A percentile compares a stretch with the other conserved stretches of the same genome.
These are phyloP conservation scores for Pangasianodon gigas DNA, from an alignment of 2,113 vertebrate genomes.

Conservation along the genomic window DNA sequence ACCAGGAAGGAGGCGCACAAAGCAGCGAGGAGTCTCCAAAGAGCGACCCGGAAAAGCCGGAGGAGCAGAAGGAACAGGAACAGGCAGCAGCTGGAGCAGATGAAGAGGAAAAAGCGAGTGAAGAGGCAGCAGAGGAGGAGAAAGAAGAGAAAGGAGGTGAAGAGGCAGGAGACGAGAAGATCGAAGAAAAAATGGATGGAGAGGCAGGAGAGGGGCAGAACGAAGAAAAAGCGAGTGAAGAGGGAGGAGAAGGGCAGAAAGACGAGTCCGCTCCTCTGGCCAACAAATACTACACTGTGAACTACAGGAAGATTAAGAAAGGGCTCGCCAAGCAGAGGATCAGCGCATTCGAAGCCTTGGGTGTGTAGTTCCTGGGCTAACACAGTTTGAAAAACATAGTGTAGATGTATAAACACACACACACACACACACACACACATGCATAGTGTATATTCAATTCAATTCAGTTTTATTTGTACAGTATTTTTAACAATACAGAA, in stretches of 20 bases:
- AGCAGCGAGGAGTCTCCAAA: neutral
- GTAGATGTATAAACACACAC: neutral
- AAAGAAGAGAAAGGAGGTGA: neutral
- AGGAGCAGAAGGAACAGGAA: neutral
- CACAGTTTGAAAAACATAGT: too few species aligned
- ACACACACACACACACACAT: neutral
- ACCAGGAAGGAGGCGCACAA: neutral
- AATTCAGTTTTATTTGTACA: too few species aligned
- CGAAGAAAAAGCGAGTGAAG: neutral
- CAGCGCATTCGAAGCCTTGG: neutral
- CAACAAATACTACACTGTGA: conserved; percentile 12
- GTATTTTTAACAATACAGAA: neutral
- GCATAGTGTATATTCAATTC: neutral
- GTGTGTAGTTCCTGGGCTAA: neutral
- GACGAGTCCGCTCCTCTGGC: neutral
- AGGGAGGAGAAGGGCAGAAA: neutral
- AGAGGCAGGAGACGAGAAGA: neutral
- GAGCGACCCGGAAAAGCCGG: neutral
- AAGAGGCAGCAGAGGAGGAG: neutral
- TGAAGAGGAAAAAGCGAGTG: neutral
- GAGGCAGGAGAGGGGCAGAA: neutral
- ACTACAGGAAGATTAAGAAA: conserved; percentile 28
- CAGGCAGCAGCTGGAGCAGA: neutral
- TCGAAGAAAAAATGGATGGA: neutral
- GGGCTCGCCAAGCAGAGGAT: conserved; percentile 16